Conservation (phyloP, 2,113 vertebrate species). For the Phalacrocorax brasilianus region DNA sequence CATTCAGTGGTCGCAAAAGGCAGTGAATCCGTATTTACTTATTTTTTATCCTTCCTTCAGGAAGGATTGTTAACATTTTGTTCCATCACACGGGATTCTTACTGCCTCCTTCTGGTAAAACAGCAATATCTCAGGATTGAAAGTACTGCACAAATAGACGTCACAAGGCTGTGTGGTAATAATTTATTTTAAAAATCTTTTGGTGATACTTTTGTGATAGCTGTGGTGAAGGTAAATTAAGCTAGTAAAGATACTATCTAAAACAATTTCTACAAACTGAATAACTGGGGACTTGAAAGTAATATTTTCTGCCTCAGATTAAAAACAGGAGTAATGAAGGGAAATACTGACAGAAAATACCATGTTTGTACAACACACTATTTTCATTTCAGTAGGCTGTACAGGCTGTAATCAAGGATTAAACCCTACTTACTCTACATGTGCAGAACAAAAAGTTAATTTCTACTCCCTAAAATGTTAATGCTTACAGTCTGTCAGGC, state of each 20-base stretch:
- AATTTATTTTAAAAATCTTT: not conserved
- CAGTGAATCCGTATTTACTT: not conserved
- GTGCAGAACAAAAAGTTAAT: not conserved
- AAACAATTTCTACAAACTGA: not conserved
- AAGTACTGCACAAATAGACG: not conserved
- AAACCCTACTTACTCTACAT: not conserved
- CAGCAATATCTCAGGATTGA: not conserved
- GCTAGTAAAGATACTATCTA: not conserved
- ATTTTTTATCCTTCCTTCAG: not conserved
- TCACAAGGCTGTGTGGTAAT: not conserved
- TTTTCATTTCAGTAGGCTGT: not conserved
- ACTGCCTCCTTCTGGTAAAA: not conserved
- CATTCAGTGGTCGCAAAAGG: not conserved
- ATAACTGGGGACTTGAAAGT: not conserved
- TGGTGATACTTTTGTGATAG: not conserved
- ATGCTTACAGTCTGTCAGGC: not conserved
- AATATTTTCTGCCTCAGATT: not conserved
- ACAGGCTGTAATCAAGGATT: not conserved
- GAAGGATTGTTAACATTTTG: not conserved
- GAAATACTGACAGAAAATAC: not conserved
- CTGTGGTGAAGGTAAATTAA: not conserved
- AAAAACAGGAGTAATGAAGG: not conserved
- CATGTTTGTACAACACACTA: not conserved
- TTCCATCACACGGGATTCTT: not conserved
- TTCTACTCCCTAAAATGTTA: slow-evolving; percentile 1